Percentiles rank a stretch among this genome's conserved stretches.
phyloP scores from a whole-genome alignment of 1,140 invertebrate genomes.

The Tetramorium simillimum region DNA sequence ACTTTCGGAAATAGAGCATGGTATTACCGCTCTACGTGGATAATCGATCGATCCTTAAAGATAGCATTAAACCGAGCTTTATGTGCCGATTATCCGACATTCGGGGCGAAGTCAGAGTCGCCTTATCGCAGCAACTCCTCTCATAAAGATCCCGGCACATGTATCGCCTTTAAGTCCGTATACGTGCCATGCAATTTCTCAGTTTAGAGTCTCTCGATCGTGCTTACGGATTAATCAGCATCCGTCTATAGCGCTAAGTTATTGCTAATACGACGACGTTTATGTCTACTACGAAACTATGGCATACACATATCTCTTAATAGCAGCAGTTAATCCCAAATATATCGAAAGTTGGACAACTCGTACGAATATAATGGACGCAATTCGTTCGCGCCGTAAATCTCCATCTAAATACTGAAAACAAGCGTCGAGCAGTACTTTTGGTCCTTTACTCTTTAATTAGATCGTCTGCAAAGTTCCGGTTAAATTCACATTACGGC shows the following conservation, averaged over 20 bases:
- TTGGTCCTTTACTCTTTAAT: slow-evolving; percentile 46
- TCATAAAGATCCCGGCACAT: slow-evolving; percentile 8
- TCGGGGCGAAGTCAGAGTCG: slow-evolving; percentile 21
- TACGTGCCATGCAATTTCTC: slow-evolving; percentile 24
- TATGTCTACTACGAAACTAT: neutral
- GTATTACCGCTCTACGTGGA: slow-evolving; percentile 50
- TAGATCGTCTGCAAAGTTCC: slow-evolving; percentile 51
- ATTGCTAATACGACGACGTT: neutral
- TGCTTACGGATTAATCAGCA: neutral
- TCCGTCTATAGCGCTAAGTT: neutral
- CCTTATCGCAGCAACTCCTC: slow-evolving; percentile 48
- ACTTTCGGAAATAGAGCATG: slow-evolving; percentile 46
- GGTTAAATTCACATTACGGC: slow-evolving; percentile 49
- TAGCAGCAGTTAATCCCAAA: neutral
- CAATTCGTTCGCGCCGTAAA: neutral
- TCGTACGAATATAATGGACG: neutral
- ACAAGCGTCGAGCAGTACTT: slow-evolving; percentile 16
- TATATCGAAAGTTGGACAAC: neutral
- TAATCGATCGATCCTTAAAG: slow-evolving; percentile 64
- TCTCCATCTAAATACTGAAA: slow-evolving; percentile 23
- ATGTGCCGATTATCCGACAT: slow-evolving; percentile 61
- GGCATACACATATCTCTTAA: neutral
- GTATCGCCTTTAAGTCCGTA: slow-evolving; percentile 27
- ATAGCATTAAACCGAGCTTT: slow-evolving; percentile 65
- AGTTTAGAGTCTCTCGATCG: neutral